These are phyloP conservation scores for Harmothoe impar DNA, from an alignment of 2,888 invertebrate species.

Conservation along the genomic window DNA sequence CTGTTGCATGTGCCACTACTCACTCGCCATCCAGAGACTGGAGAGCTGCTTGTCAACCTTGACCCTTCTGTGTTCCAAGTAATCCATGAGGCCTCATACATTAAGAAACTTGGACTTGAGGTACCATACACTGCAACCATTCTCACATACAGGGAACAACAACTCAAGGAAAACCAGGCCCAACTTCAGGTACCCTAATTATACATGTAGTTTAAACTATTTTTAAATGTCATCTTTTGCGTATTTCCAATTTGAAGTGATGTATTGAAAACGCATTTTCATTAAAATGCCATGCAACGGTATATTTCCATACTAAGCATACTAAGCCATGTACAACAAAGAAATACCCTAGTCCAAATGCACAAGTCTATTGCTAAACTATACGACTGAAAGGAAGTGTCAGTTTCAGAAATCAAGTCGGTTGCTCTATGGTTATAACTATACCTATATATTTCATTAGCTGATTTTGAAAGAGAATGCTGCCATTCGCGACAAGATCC, in stretches of 20 bases:
- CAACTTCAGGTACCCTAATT: conserved; percentile 85
- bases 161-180: conserved; percentile 87
- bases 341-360: no score
- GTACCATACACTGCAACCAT: conserved; percentile 91
- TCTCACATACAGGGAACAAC: conserved; percentile 89
- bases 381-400: no score
- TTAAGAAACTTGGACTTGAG: conserved; percentile 89
- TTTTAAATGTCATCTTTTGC: no score
- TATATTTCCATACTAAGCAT: no score
- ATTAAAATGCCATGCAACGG: no score
- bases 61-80: conserved; percentile 91
- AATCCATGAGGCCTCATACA: conserved; percentile 90
- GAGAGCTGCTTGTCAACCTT: conserved; percentile 87
- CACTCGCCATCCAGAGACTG: conserved; percentile 87
- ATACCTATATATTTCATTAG: conserved; percentile 65
- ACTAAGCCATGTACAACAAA: no score
- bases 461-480: conserved; percentile 76
- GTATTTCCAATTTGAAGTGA: no score
- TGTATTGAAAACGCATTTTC: no score
- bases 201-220: no score
- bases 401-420: no score
- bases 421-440: no score
- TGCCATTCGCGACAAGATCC: conserved; percentile 85
- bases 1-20: conserved; percentile 86
- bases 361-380: no score